Evolutionary conservation across 2,113 vertebrate genomes (phyloP), one percentile per base, ranked within the genome.

Genomic region (Lucifuga dentata): DNA sequence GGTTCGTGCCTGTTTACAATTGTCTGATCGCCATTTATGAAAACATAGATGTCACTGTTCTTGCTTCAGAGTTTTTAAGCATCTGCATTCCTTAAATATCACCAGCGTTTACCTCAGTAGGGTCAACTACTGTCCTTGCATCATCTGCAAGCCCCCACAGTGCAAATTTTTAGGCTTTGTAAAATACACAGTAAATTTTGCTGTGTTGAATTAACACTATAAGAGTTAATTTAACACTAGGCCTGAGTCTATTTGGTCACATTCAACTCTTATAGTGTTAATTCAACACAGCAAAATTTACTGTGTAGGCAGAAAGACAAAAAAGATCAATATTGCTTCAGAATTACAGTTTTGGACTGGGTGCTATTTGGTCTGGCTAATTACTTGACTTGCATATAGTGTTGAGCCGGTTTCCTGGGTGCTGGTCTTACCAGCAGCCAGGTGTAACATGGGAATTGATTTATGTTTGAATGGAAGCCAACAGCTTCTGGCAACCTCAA

Each of bases 361-460:
- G 17, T 40, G 63, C 67, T 61, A 11, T 80, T 67, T 53, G 64
- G 71, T 29, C 61, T 59, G 29, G 66, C 36, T 77, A 73, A 80
- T 81, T 84, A 85, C 78, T 65, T 67, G 76, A 70, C 68, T 76
- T 70, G 76, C 77, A 68, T 5, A 72, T 74, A 74, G 80, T 38
- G 55, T 66, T 36, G 66, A 66, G 51, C 45, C 4, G 16, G 63
- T 78, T 63, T 87, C 21, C 58, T 56, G 58, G 43, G 60, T 51
- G 68, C 45, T 45, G 59, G 60, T 78, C 74, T 71, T 21, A 81
- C 73, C 71, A 66, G 63, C 58, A 71, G 76, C 74, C 75, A 87
- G 85, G 82, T 84, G 78, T 44, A 81, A 75, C 81, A 83, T 58
- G 78, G 76, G 80, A 76, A 83, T 60, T 64, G 78, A 73, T 81